Evolutionary conservation across 2,113 vertebrate species (phyloP).

Genomic region (Erinaceus europaeus): DNA sequence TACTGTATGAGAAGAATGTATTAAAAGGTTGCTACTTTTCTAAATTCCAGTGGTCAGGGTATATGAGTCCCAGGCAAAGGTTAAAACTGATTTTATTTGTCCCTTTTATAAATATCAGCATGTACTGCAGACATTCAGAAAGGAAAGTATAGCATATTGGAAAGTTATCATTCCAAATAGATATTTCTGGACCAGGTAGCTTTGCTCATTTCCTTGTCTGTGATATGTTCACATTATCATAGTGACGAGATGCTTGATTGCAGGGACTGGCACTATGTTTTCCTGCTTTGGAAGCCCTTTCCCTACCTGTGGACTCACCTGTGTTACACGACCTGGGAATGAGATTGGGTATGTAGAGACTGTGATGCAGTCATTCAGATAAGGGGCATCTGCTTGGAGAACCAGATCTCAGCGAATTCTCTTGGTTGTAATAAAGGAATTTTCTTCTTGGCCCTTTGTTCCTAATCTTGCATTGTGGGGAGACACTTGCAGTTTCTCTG

Average conservation of each 20-base stretch:
- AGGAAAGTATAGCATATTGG: not conserved
- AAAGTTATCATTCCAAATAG: conserved; percentile 30
- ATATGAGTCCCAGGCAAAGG: not conserved
- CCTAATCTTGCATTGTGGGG: not conserved
- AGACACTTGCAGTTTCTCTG: not conserved
- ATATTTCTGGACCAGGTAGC: not conserved
- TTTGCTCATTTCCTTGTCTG: not conserved
- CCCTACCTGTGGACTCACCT: not conserved
- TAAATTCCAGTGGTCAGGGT: not conserved
- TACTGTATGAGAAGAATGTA: not conserved
- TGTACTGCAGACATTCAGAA: not conserved
- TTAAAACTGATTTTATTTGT: conserved; percentile 23
- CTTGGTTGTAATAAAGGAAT: conserved; percentile 3
- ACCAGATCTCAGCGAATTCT: conserved; percentile 6
- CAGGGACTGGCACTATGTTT: not conserved
- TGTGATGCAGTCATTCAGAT: conserved; percentile 42
- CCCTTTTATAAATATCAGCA: conserved; percentile 22
- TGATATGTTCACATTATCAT: not conserved
- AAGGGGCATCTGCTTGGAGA: not conserved
- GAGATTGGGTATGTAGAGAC: not conserved
- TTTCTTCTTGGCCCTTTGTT: conserved; percentile 13
- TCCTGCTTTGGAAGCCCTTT: not conserved
- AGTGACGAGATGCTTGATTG: not conserved
- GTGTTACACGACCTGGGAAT: conserved; percentile 27
- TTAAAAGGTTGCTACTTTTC: conserved; percentile 11